These are phyloP conservation scores for Lutraria rhynchaena DNA, from an alignment of 1,140 invertebrate species.

Conservation along the genomic window DNA sequence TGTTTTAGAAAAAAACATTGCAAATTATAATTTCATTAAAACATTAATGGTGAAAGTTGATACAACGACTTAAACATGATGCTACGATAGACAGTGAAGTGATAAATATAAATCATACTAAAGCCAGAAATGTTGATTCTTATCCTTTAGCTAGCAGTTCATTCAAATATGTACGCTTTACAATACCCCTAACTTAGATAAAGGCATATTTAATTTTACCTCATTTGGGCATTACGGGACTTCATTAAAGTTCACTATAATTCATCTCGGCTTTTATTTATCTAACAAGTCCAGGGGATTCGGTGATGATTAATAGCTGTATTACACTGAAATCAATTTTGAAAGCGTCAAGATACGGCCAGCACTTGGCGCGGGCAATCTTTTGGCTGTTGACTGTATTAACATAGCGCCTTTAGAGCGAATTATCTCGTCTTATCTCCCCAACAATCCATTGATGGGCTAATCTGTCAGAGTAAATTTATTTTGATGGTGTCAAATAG, in stretches of 20 bases:
- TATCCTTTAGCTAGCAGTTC: too few species aligned
- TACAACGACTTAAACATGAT: too few species aligned
- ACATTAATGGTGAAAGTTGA: too few species aligned
- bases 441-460: constrained; percentile 38
- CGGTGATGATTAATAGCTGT: neutral
- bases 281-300: neutral
- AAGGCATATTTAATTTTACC: too few species aligned
- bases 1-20: too few species aligned
- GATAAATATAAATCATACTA: too few species aligned
- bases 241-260: constrained; percentile 19
- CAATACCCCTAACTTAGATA: too few species aligned
- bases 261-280: neutral
- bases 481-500: constrained; percentile 56
- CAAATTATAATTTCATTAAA: too few species aligned
- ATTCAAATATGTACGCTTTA: too few species aligned
- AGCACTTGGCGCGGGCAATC: constrained; percentile 13
- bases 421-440: constrained; percentile 42
- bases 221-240: too few species aligned
- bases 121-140: too few species aligned
- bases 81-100: too few species aligned
- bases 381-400: constrained; percentile 35
- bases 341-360: neutral
- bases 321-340: constrained; percentile 29
- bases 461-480: constrained; percentile 57
- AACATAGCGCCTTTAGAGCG: constrained; percentile 7